A percentile compares a stretch with the other conserved stretches of the same genome.
These are phyloP conservation scores for Julus scanicus DNA, from an alignment of 2,888 invertebrate genomes.

Conservation along the genomic window DNA sequence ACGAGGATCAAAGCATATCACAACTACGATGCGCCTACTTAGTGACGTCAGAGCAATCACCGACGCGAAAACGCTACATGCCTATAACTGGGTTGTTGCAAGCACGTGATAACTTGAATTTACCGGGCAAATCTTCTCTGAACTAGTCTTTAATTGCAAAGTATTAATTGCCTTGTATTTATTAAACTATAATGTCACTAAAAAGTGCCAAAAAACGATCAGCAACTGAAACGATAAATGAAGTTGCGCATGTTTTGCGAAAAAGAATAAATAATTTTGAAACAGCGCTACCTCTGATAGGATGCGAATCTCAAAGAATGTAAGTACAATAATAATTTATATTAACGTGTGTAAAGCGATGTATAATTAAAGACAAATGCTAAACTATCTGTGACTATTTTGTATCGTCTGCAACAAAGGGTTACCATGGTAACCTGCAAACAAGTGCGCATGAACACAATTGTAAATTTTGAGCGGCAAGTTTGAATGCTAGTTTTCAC, in stretches of 20 bases:
- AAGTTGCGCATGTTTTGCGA: slow-evolving; percentile 5
- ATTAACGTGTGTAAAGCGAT: no score
- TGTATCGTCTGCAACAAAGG: no score
- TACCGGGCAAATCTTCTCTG: no score
- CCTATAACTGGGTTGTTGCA: neutral
- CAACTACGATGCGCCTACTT: no score
- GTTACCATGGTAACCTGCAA: no score
- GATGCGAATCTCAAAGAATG: slow-evolving; percentile 25
- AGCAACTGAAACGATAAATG: neutral
- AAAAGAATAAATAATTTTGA: slow-evolving; percentile 30
- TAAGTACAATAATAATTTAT: neutral
- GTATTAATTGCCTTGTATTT: neutral
- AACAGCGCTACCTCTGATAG: neutral
- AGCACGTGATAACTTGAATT: neutral
- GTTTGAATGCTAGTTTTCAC: no score
- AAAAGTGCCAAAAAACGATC: neutral
- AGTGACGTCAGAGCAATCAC: no score
- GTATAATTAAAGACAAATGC: no score
- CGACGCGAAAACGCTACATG: neutral
- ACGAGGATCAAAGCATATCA: no score
- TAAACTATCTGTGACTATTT: no score
- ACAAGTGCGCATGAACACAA: no score
- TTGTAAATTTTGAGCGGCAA: no score
- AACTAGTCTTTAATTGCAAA: neutral
- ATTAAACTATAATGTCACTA: neutral